Percentiles rank a stretch among this genome's conserved stretches.
phyloP scores from a whole-genome alignment of 2,888 invertebrate species.

The Drosophila eohydei region DNA sequence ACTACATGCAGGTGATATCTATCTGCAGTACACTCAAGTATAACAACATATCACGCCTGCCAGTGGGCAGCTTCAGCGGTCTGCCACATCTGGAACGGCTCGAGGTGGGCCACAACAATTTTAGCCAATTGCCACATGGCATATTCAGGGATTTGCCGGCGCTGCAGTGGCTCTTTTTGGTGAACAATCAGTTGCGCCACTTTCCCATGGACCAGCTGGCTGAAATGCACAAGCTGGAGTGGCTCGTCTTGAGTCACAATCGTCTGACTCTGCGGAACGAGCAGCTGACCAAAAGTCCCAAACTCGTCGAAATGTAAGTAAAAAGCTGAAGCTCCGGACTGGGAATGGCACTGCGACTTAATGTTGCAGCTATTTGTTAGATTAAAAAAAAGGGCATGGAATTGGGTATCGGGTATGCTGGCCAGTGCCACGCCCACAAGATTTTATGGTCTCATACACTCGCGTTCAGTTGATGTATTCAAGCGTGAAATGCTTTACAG shows the following conservation, averaged over 20 bases:
- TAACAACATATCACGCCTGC: conserved; percentile 83
- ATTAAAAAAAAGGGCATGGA: conserved; percentile 58
- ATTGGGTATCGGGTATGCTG: conserved; percentile 23
- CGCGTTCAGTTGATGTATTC: conserved; percentile 64
- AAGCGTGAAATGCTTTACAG: conserved; percentile 73
- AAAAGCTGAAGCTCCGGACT: not conserved
- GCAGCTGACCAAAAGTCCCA: conserved; percentile 85
- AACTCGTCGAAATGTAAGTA: conserved; percentile 86
- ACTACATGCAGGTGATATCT: conserved; percentile 1
- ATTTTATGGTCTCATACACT: conserved; percentile 39
- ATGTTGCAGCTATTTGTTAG: conserved; percentile 62
- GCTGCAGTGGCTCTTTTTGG: conserved; percentile 85
- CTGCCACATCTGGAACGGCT: conserved; percentile 77
- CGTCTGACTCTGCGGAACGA: conserved; percentile 85
- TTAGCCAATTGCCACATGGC: conserved; percentile 82
- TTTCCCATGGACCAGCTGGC: conserved; percentile 85
- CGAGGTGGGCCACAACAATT: conserved; percentile 81
- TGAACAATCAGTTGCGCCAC: conserved; percentile 85
- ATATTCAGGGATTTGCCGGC: conserved; percentile 85
- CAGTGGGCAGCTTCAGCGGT: conserved; percentile 77
- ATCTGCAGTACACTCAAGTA: conserved; percentile 79
- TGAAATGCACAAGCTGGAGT: conserved; percentile 83
- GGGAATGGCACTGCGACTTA: conserved; percentile 10
- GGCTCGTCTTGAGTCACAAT: conserved; percentile 86
- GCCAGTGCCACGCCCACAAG: conserved; percentile 16